These are phyloP conservation scores for Ibidorhyncha struthersii DNA, from an alignment of 2,113 vertebrate species.

Conservation along the genomic window DNA sequence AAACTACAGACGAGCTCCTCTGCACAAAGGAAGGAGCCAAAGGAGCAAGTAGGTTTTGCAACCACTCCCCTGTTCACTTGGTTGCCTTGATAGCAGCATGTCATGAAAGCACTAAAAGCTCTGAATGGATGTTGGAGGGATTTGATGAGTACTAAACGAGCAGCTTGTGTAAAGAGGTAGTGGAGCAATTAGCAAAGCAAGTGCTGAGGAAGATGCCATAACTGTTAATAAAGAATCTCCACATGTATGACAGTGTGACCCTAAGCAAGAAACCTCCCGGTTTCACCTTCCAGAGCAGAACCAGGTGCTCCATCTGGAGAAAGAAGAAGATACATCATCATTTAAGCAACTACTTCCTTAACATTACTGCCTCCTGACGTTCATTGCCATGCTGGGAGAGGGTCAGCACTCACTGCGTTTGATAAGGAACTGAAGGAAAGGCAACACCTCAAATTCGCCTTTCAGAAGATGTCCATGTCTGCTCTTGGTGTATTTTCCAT, in stretches of 20 bases:
- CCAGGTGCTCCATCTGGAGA: not conserved
- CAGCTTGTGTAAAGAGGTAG: not conserved
- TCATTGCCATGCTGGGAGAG: not conserved
- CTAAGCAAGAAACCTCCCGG: not conserved
- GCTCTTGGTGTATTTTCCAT: not conserved
- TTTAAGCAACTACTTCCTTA: not conserved
- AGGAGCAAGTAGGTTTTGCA: not conserved
- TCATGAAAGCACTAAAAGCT: not conserved
- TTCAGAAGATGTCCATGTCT: not conserved
- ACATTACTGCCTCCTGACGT: not conserved
- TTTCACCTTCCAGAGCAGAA: not conserved
- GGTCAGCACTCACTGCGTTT: not conserved
- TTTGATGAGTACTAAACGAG: not conserved
- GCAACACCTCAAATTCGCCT: not conserved
- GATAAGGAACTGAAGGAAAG: not conserved
- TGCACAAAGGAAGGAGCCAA: not conserved
- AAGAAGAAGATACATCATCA: not conserved
- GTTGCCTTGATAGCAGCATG: not conserved
- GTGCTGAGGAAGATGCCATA: not conserved
- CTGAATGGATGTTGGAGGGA: not conserved
- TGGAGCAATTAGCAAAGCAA: not conserved
- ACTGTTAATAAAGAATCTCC: not conserved
- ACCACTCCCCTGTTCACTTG: not conserved
- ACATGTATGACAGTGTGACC: not conserved
- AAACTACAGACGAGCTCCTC: not conserved